Evolutionary conservation across 2,797 vertebrate species (phyloP).

Genomic region (Taeniopygia guttata): DNA sequence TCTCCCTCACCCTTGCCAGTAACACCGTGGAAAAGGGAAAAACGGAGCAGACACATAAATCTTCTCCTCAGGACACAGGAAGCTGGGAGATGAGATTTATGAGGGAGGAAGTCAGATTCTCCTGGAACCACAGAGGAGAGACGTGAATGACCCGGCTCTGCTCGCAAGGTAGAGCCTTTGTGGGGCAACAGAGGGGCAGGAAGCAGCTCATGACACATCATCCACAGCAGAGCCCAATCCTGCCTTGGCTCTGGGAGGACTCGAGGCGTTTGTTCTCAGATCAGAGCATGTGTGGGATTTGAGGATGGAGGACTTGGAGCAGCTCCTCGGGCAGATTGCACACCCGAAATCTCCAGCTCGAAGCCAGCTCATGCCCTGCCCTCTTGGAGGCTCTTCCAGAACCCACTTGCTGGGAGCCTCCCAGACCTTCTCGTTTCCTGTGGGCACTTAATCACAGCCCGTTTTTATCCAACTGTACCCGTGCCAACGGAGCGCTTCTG

Average conservation of each 20-base stretch:
- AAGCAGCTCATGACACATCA: neutral
- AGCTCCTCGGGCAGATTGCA: neutral
- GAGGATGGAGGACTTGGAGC: neutral
- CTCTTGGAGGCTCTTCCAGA: constrained; percentile 39
- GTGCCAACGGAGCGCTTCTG: neutral
- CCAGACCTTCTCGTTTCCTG: constrained; percentile 8
- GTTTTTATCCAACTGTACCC: neutral
- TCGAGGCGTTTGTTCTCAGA: neutral
- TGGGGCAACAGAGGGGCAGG: neutral
- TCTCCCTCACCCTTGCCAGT: neutral
- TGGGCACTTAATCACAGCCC: neutral
- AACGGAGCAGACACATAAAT: constrained; percentile 48
- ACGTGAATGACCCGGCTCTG: neutral
- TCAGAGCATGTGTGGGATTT: neutral
- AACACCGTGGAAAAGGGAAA: neutral
- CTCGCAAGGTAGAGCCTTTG: neutral
- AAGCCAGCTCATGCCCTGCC: neutral
- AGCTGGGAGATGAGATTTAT: constrained; percentile 45
- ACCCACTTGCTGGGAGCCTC: neutral
- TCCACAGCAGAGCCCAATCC: neutral
- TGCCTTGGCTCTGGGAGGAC: neutral
- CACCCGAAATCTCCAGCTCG: neutral
- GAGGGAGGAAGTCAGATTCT: constrained; percentile 27
- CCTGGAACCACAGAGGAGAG: neutral
- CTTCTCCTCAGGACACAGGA: constrained; percentile 14